Percentiles rank a stretch among this genome's conserved stretches.
Evolutionary conservation across 2,888 invertebrate genomes (phyloP).

Genomic region (Cryptosula pallasiana): DNA sequence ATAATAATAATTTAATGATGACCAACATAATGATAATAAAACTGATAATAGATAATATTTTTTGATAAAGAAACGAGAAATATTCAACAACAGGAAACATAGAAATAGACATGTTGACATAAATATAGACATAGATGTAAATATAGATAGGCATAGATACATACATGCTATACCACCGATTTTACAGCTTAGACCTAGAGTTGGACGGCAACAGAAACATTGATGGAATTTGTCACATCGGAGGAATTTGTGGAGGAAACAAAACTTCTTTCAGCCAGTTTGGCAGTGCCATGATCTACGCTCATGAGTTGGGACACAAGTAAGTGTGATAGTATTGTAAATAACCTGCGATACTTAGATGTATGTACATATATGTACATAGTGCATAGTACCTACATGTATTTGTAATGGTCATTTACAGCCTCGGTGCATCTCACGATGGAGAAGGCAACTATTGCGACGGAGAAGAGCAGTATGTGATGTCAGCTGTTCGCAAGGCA

Average conservation of each 20-base stretch:
- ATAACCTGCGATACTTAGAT: too few relatives aligned
- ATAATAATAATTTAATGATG: too few relatives aligned
- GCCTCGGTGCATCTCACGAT: neutral
- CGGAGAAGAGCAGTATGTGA: neutral
- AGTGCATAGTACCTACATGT: neutral
- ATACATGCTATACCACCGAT: too few relatives aligned
- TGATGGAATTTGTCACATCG: neutral
- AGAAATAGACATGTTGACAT: too few relatives aligned
- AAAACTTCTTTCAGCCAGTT: neutral
- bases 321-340: neutral
- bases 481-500: neutral
- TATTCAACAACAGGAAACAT: too few relatives aligned
- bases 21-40: too few relatives aligned
- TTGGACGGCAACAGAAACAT: neutral
- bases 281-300: neutral
- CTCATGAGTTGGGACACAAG: neutral
- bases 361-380: too few relatives aligned
- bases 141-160: too few relatives aligned
- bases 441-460: neutral
- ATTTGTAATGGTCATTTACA: neutral
- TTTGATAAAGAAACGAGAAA: too few relatives aligned
- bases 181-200: neutral
- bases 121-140: too few relatives aligned
- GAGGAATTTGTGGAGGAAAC: neutral
- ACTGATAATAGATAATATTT: too few relatives aligned